A percentile compares a stretch with the other conserved stretches of the same genome.
These are phyloP conservation scores for Trachops cirrhosus DNA, from an alignment of 2,797 vertebrate genomes.

Conservation along the genomic window DNA sequence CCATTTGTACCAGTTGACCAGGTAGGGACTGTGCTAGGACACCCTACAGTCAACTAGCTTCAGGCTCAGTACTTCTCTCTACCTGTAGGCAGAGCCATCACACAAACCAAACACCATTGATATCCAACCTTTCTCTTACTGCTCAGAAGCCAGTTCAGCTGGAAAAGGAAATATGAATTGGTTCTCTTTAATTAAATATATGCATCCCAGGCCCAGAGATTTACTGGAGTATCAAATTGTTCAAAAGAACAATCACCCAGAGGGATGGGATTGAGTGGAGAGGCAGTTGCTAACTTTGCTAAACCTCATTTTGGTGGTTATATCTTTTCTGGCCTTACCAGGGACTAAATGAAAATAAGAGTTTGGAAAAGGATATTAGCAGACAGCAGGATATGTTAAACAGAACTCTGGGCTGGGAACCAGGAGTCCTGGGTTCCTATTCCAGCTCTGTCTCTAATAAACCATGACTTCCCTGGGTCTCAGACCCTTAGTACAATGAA, in stretches of 20 bases:
- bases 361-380: background rate
- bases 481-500: conserved; percentile 24
- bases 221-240: conserved; percentile 34
- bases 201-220: conserved; percentile 13
- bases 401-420: conserved; percentile 9
- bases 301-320: background rate
- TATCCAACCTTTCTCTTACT: conserved; percentile 64
- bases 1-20: background rate
- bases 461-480: background rate
- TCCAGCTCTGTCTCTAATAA: background rate
- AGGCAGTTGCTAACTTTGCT: background rate
- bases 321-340: conserved; percentile 24
- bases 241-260: background rate
- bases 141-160: conserved; percentile 38
- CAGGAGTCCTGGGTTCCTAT: background rate
- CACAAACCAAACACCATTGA: conserved; percentile 49
- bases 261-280: background rate
- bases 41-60: background rate
- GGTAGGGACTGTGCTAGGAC: background rate
- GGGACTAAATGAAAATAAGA: conserved; percentile 41
- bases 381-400: background rate
- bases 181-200: conserved; percentile 62
- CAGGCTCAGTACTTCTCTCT: conserved; percentile 17
- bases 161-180: conserved; percentile 59
- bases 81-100: background rate